Base-by-base conservation (phyloP, 2,113 vertebrate genomes). In the Sakesphorus luctuosus region DNA sequence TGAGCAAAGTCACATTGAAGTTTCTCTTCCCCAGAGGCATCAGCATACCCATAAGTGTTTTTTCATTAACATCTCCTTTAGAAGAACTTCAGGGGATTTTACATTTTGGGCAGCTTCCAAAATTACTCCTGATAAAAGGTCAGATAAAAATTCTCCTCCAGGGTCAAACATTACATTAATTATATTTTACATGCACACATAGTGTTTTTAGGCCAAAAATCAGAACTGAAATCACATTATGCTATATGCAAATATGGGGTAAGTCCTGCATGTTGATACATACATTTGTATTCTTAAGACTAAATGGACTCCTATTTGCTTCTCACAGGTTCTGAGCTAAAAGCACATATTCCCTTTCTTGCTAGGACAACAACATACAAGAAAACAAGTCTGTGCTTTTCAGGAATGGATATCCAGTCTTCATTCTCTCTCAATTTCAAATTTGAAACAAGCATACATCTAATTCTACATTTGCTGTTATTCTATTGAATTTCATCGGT, bases 51-150 rank as follows among this genome's bases (percentile, higher is more conserved):
- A 1, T 29, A 94, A 88, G 61, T 78, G 77, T 12, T 93, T 96
- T 94, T 95, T 90, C 76, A 96, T 92, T 86, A 95, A 59, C 89
- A 90, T 93, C 83, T 97, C 58, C 86, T 93, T 89, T 52, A 80
- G 56, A 91, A 93, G 59, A 93, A 84, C 95, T 96, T 90, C 83
- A 91, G 93, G 94, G 91, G 38, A 95, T 97, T 96, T 81, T 89
- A 77, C 38, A 90, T 77, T 86, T 87, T 89, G 89, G 80, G 93
- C 65, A 95, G 61, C 80, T 89, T 95, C 91, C 94, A 93, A 90
- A 94, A 81, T 80, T 81, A 87, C 73, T 89, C 65, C 56, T 68
- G 65, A 81, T 84, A 94, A 97, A 97, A 97, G 95, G 96, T 96
- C 95, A 97, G 10, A 94, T 72, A 87, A 86, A 90, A 95, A 84